Percentiles rank a stretch among this genome's conserved stretches.
Conservation (phyloP, 37 sponge, comb jelly and placozoan genomes). For the Halisarca cf. caerulea region DNA sequence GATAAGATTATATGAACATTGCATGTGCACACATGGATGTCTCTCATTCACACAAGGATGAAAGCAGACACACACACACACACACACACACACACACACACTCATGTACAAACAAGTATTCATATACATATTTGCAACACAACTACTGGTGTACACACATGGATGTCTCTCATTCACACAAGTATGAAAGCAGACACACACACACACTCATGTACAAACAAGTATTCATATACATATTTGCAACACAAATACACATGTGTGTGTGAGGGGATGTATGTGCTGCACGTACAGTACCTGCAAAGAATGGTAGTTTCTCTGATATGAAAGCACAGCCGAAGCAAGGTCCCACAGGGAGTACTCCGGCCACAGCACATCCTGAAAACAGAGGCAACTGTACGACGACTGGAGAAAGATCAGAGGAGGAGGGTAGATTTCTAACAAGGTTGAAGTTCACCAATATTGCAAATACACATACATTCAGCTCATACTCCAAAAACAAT, state of each 20-base stretch:
- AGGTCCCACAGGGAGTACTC: constrained; percentile 90
- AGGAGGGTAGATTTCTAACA: no score
- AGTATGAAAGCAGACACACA: not conserved
- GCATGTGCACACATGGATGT: not conserved
- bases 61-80: not conserved
- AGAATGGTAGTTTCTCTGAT: constrained; percentile 53
- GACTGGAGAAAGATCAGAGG: constrained; percentile 48
- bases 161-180: not conserved
- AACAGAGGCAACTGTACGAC: constrained; percentile 77
- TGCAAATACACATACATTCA: no score
- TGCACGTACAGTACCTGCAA: constrained; percentile 31
- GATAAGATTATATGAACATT: not conserved
- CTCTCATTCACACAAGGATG: not conserved
- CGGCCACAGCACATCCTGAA: constrained; percentile 86
- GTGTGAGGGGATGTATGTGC: not conserved
- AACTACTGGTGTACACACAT: not conserved
- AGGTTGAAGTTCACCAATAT: no score
- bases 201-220: not conserved
- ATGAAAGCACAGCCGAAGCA: constrained; percentile 65
- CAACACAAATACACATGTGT: not conserved
- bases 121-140: not conserved
- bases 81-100: constrained; percentile 3
- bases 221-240: not conserved
- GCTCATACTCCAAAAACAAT: no score
- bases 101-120: not conserved